Conservation (phyloP, 2,888 invertebrate genomes). For the Microplitis manilae region DNA sequence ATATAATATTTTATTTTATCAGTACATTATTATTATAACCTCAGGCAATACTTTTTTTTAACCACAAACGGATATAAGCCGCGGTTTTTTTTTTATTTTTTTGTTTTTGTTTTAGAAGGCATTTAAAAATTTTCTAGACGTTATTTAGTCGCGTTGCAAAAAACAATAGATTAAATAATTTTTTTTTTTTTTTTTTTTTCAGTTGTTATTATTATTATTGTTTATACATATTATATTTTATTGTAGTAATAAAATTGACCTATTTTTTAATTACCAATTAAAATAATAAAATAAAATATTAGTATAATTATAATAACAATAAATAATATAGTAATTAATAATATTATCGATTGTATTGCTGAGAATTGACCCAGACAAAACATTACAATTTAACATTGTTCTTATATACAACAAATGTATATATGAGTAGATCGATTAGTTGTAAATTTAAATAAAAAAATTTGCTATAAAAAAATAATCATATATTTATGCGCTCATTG, state of each 20-base stretch:
- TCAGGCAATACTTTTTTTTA: slow-evolving; percentile 40
- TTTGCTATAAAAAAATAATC: background rate
- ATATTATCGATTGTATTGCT: background rate
- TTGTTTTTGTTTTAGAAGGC: background rate
- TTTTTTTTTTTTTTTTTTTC: background rate
- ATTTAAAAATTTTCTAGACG: background rate
- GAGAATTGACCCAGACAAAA: background rate
- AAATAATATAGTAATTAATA: background rate
- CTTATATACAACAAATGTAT: background rate
- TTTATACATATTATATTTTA: background rate
- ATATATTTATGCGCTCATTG: background rate
- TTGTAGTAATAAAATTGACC: background rate
- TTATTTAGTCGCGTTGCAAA: background rate
- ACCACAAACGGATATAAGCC: slow-evolving; percentile 15
- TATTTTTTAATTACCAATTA: background rate
- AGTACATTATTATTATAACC: slow-evolving; percentile 42
- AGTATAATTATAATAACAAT: background rate
- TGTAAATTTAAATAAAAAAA: background rate
- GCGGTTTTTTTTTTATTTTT: slow-evolving; percentile 2
- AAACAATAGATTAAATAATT: background rate
- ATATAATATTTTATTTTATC: slow-evolving; percentile 60
- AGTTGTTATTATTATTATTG: background rate
- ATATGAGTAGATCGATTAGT: background rate
- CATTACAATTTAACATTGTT: background rate
- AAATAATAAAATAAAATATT: background rate